Evolutionary conservation across 1,140 invertebrate species (phyloP), one percentile per base, ranked within the genome.

Genomic region (Psilanteris sp.): DNA sequence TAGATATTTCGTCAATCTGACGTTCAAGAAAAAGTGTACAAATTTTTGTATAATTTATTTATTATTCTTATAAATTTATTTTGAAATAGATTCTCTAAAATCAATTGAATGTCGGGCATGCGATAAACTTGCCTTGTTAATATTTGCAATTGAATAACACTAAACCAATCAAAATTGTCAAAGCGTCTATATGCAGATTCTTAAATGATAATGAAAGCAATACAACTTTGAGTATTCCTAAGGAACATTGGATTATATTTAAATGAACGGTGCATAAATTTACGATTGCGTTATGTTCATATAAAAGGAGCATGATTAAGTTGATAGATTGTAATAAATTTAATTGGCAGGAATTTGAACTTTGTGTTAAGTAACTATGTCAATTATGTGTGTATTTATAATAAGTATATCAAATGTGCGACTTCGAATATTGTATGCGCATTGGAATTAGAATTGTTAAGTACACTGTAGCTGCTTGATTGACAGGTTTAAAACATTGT

Each of bases 201-300:
- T 37, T 32, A 46, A 43, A 32, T 64, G 52, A 27, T 52, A 52
- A 48, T 39, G 27, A 29, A 39, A 7, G 46, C 16, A 64, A 52
- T 64, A 52, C 46, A 66, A 52, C 50, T 31, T 44, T 52, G 29
- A 34, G 43, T 24, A 36, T 43, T 52, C 54, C 27, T 34, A 52
- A 15, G 27, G 59, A 66, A 52, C 44, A 32, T 6, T 22, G 13
- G 61, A 66, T 66, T 32, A 27, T 66, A 43, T 31, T 66, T 43
- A 27, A 66, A 66, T 41, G 46, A 66, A 52, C 18, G 44, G 16
- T 32, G 59, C 36, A 66, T 66, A 34, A 66, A 52, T 52, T 66
- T 66, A 43, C 10, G 46, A 66, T 66, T 34, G 36, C 61, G 54
- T 66, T 62, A 62, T 20, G 4, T 0, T n/a, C 4, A 2, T 24